A percentile compares a stretch with the other conserved stretches of the same genome.
phyloP scores from a whole-genome alignment of 2,888 invertebrate species.

The Drosophila limbata region DNA sequence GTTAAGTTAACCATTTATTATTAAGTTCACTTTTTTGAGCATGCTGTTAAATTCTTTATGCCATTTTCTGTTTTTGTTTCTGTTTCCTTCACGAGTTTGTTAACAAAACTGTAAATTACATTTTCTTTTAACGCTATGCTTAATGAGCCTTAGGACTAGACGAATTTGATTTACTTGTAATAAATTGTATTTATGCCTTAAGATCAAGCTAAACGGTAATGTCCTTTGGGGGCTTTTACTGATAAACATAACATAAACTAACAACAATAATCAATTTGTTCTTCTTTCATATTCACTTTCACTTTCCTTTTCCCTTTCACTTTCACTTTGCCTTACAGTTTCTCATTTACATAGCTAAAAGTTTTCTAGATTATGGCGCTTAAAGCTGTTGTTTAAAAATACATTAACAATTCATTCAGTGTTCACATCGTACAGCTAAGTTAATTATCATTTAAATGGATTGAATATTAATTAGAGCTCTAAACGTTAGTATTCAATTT shows the following conservation, averaged over 20 bases:
- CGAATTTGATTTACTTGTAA: slow-evolving; percentile 60
- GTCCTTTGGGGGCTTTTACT: slow-evolving; percentile 24
- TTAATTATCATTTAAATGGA: slow-evolving; percentile 41
- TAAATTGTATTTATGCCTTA: slow-evolving; percentile 61
- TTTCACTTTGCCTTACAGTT: slow-evolving; percentile 20
- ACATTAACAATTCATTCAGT: slow-evolving; percentile 79
- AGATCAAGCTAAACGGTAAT: slow-evolving; percentile 66
- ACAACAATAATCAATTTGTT: slow-evolving; percentile 79
- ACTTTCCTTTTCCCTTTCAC: neutral
- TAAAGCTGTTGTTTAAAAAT: slow-evolving; percentile 81
- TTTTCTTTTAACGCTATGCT: slow-evolving; percentile 63
- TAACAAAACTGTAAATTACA: slow-evolving; percentile 63
- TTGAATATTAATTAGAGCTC: slow-evolving; percentile 42
- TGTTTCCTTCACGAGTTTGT: slow-evolving; percentile 28
- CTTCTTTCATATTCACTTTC: slow-evolving; percentile 4
- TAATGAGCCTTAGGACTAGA: slow-evolving; percentile 64
- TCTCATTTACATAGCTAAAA: slow-evolving; percentile 64
- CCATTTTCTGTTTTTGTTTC: slow-evolving; percentile 1
- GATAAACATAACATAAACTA: slow-evolving; percentile 63
- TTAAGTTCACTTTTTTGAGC: slow-evolving; percentile 61
- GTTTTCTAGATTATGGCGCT: slow-evolving; percentile 64
- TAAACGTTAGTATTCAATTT: slow-evolving; percentile 39
- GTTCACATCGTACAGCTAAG: slow-evolving; percentile 50
- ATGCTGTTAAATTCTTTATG: slow-evolving; percentile 70
- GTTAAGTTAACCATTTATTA: slow-evolving; percentile 61